Evolutionary conservation across 2,797 vertebrate genomes (phyloP).

Genomic region (Adelosebastes latens): DNA sequence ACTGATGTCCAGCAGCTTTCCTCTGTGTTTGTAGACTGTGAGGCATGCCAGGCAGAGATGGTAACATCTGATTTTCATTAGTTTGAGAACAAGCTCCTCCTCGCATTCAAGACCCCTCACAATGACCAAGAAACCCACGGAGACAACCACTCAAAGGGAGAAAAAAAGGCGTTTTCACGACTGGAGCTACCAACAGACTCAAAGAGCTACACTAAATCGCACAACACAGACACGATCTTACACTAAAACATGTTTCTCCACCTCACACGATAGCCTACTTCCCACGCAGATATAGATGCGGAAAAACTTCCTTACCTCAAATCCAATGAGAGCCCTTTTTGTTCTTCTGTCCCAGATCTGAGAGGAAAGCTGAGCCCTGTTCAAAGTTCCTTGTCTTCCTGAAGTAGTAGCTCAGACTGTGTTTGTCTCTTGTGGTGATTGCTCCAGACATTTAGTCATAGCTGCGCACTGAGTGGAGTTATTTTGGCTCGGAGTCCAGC

Average conservation of each 20-base stretch:
- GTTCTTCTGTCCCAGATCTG: background rate
- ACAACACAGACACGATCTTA: background rate
- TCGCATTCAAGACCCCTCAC: conserved; percentile 4
- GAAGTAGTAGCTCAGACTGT: conserved; percentile 7
- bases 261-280: background rate
- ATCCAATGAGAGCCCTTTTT: background rate
- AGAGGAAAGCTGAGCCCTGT: background rate
- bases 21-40: conserved; percentile 2
- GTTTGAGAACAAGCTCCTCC: conserved; percentile 52
- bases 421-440: conserved; percentile 6
- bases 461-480: conserved; percentile 43
- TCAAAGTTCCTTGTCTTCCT: conserved; percentile 20
- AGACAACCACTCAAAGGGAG: background rate
- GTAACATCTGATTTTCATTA: conserved; percentile 82
- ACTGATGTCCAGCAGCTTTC: background rate
- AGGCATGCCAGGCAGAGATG: conserved; percentile 25
- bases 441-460: conserved; percentile 68
- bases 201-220: background rate
- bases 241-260: background rate
- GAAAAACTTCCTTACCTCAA: conserved; percentile 45
- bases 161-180: background rate
- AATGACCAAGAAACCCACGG: background rate
- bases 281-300: background rate
- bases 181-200: background rate
- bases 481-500: conserved; percentile 70